Conservation (phyloP, 2,888 invertebrate genomes). For the Macrophya annulata region DNA sequence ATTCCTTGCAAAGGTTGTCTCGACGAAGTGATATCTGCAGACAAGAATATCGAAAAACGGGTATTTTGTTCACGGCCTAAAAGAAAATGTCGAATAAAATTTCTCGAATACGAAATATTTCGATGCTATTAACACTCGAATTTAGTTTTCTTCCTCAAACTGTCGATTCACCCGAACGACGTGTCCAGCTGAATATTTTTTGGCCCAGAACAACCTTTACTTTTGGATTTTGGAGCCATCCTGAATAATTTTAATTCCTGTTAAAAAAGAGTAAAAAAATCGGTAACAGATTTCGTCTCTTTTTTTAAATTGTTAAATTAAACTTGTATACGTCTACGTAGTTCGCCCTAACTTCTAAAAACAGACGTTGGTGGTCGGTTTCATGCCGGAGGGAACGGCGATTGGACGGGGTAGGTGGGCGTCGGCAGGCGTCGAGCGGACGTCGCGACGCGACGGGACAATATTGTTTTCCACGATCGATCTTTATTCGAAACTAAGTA, state of each 20-base stretch:
- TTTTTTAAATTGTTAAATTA: not conserved
- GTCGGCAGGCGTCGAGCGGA: conserved; percentile 48
- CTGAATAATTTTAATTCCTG: too few relatives aligned
- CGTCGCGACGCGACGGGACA: conserved; percentile 58
- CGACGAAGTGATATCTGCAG: not conserved
- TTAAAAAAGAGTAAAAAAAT: too few relatives aligned
- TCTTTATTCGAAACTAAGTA: conserved; percentile 68
- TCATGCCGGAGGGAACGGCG: conserved; percentile 33
- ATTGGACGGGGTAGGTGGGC: conserved; percentile 45
- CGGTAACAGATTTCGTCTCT: not conserved
- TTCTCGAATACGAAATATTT: not conserved
- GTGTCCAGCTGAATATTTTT: too few relatives aligned
- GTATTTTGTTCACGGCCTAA: not conserved
- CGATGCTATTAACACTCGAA: too few relatives aligned
- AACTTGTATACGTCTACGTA: not conserved
- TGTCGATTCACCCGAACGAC: too few relatives aligned
- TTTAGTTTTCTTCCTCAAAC: too few relatives aligned
- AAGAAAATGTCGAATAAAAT: too few relatives aligned
- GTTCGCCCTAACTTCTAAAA: conserved; percentile 9
- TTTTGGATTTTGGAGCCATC: too few relatives aligned
- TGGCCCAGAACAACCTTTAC: too few relatives aligned
- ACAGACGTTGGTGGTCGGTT: not conserved
- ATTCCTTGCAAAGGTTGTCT: not conserved
- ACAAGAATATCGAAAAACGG: not conserved
- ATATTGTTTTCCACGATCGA: conserved; percentile 67